Evolutionary conservation across 1,140 invertebrate species (phyloP).

Genomic region (Caligus rogercresseyi): DNA sequence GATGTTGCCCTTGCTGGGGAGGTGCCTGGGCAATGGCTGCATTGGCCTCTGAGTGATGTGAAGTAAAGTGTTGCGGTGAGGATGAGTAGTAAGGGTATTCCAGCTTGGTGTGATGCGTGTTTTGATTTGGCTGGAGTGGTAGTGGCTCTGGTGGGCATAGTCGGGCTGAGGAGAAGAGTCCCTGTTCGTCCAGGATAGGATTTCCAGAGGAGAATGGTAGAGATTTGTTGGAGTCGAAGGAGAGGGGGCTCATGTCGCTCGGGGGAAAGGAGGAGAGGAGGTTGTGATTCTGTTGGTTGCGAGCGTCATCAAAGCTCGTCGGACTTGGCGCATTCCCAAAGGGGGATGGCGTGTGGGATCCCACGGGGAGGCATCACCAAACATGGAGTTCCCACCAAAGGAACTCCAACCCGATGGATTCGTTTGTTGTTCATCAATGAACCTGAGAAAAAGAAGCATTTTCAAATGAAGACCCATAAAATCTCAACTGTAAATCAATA

Average conservation of each 20-base stretch:
- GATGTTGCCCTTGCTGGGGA: background rate
- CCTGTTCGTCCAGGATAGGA: background rate
- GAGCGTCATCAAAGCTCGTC: background rate
- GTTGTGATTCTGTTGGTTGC: background rate
- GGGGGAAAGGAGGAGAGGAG: background rate
- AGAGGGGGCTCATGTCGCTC: background rate
- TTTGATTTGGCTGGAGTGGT: constrained; percentile 1
- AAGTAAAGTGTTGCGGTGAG: background rate
- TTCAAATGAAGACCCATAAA: too few relatives aligned
- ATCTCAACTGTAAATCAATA: too few relatives aligned
- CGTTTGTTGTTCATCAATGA: background rate
- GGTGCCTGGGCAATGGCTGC: constrained; percentile 3
- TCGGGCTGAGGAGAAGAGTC: background rate
- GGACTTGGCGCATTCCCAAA: background rate
- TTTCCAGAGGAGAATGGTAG: background rate
- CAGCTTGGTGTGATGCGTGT: constrained; percentile 21
- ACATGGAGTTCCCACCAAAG: background rate
- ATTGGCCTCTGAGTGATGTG: background rate
- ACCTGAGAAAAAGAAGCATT: background rate
- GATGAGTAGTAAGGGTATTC: background rate
- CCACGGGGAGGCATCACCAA: background rate
- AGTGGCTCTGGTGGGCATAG: constrained; percentile 1
- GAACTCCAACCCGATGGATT: background rate
- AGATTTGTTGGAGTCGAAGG: background rate
- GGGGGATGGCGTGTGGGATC: background rate